Evolutionary conservation across 2,888 invertebrate species (phyloP).

Genomic region (Folsomia candida): DNA sequence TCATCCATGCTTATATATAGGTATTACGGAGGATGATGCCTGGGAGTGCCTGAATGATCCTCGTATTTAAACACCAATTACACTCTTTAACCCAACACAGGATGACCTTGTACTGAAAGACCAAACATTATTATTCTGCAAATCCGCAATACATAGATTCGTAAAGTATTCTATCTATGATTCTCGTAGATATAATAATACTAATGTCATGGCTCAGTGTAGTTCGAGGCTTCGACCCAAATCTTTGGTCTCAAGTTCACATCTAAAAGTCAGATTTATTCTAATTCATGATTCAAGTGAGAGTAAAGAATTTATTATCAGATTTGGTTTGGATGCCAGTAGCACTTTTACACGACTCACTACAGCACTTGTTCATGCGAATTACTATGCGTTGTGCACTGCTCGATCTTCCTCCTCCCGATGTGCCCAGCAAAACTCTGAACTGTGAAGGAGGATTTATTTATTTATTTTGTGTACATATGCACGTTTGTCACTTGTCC

Average conservation of each 20-base stretch:
- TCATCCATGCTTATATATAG: too few species aligned
- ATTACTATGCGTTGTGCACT: too few species aligned
- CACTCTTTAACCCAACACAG: neutral
- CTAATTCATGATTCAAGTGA: constrained; percentile 10
- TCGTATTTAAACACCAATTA: neutral
- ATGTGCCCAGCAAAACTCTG: too few species aligned
- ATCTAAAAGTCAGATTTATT: constrained; percentile 11
- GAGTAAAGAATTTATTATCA: constrained; percentile 5
- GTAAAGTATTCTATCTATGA: neutral
- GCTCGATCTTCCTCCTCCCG: too few species aligned
- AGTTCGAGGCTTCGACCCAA: constrained; percentile 5
- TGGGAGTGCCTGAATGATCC: neutral
- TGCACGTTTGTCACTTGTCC: neutral
- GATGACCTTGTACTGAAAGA: constrained; percentile 17
- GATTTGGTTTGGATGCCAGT: neutral
- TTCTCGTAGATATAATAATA: neutral
- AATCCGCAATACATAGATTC: neutral
- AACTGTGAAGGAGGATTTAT: neutral
- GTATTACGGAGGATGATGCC: too few species aligned
- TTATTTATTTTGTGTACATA: neutral
- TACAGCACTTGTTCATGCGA: neutral
- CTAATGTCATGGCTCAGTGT: neutral
- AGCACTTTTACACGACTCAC: neutral
- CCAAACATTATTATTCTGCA: neutral
- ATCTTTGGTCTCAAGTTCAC: constrained; percentile 15